A percentile compares a stretch with the other conserved stretches of the same genome.
Conservation (phyloP, 2,888 invertebrate species). For the Caradrina kadenii region DNA sequence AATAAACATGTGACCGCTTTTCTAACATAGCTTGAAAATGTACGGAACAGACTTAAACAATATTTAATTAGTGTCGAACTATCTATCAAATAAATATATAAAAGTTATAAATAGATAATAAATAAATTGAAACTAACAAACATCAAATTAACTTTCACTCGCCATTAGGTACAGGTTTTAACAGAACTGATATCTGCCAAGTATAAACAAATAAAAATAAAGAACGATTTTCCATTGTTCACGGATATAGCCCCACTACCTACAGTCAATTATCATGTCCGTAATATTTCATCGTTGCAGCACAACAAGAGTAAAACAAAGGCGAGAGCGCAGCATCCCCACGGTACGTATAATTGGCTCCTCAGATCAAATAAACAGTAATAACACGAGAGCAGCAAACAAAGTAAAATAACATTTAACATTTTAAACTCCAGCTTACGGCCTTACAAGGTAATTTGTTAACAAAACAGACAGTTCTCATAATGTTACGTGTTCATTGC, state of each 20-base stretch:
- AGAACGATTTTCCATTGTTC: neutral
- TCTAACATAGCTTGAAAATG: too few relatives aligned
- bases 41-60: too few relatives aligned
- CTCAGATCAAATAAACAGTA: slow-evolving; percentile 3
- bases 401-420: slow-evolving; percentile 16
- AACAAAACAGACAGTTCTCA: slow-evolving; percentile 31
- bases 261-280: neutral
- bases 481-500: slow-evolving; percentile 43
- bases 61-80: too few relatives aligned
- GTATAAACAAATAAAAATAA: too few relatives aligned
- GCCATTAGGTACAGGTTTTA: too few relatives aligned
- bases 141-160: too few relatives aligned
- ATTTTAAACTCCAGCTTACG: slow-evolving; percentile 28
- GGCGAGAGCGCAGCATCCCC: slow-evolving; percentile 15
- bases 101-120: too few relatives aligned
- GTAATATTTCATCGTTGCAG: slow-evolving; percentile 12
- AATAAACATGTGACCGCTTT: too few relatives aligned
- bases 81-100: too few relatives aligned
- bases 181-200: too few relatives aligned
- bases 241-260: neutral
- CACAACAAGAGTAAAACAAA: slow-evolving; percentile 5
- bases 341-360: slow-evolving; percentile 29
- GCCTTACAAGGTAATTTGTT: slow-evolving; percentile 32
- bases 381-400: slow-evolving; percentile 2
- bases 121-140: too few relatives aligned